Percentiles rank a stretch among this genome's conserved stretches.
Evolutionary conservation across 1,140 invertebrate genomes (phyloP).

Genomic region (Plutomurus gul): DNA sequence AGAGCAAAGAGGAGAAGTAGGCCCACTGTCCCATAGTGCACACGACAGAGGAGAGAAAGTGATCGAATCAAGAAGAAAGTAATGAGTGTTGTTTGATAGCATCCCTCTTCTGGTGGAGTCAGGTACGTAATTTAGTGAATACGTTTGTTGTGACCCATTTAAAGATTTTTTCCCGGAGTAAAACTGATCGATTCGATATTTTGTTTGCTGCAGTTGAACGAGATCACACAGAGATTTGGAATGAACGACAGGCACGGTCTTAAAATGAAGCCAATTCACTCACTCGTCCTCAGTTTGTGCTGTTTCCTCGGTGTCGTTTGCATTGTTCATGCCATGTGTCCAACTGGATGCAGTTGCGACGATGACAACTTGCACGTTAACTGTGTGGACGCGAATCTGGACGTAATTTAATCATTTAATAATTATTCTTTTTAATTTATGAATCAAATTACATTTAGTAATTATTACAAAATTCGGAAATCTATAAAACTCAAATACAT

Average conservation of each 20-base stretch:
- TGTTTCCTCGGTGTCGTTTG: conserved; percentile 26
- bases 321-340: conserved; percentile 66
- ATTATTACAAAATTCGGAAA: too few species aligned
- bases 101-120: not conserved
- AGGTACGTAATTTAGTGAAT: too few species aligned
- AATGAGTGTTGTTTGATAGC: not conserved
- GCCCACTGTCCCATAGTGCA: not conserved
- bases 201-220: not conserved
- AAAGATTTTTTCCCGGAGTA: too few species aligned
- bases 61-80: not conserved
- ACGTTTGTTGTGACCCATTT: too few species aligned
- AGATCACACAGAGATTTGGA: not conserved
- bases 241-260: not conserved
- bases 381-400: conserved; percentile 80
- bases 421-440: too few species aligned
- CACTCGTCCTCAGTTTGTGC: not conserved
- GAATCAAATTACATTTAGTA: too few species aligned
- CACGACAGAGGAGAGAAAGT: not conserved
- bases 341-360: conserved; percentile 79
- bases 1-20: not conserved
- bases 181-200: too few species aligned
- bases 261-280: conserved; percentile 39
- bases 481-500: too few species aligned
- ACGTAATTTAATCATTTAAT: too few species aligned
- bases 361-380: conserved; percentile 85